A percentile compares a stretch with the other conserved stretches of the same genome.
These are phyloP conservation scores for Drosophila quasianomalipes DNA, from an alignment of 2,888 invertebrate species.

Conservation along the genomic window DNA sequence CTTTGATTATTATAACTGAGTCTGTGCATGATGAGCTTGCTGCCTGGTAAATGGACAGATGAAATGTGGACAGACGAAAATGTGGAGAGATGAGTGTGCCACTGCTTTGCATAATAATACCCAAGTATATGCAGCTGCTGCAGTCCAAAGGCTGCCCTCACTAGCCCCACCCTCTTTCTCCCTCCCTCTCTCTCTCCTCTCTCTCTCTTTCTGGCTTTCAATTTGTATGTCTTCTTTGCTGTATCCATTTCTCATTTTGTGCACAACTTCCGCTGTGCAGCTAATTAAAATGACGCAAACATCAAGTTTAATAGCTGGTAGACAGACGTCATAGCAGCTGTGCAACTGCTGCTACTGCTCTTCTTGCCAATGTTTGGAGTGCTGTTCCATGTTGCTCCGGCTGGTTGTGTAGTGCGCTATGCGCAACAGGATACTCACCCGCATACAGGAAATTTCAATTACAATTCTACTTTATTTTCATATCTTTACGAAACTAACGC, in stretches of 20 bases:
- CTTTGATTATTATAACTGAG: constrained; percentile 57
- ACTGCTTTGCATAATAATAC: constrained; percentile 78
- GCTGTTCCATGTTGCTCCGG: constrained; percentile 13
- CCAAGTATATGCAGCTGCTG: constrained; percentile 7
- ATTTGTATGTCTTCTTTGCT: neutral
- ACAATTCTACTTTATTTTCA: constrained; percentile 19
- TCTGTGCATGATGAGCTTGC: constrained; percentile 18
- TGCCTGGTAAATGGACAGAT: constrained; percentile 58
- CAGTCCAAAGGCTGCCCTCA: constrained; percentile 20
- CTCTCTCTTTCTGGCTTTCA: neutral
- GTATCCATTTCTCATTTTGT: constrained; percentile 23
- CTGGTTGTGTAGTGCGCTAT: constrained; percentile 2
- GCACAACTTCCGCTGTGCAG: constrained; percentile 65
- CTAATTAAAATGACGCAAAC: constrained; percentile 80
- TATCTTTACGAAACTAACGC: constrained; percentile 13
- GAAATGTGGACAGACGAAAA: constrained; percentile 7
- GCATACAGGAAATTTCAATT: constrained; percentile 34
- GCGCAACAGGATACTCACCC: constrained; percentile 25
- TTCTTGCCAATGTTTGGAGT: neutral
- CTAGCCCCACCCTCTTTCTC: neutral
- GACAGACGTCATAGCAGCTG: constrained; percentile 14
- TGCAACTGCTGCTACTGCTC: neutral
- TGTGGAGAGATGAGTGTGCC: constrained; percentile 20
- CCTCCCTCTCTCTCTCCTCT: neutral
- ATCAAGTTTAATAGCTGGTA: constrained; percentile 41